Evolutionary conservation across 2,888 invertebrate genomes (phyloP).

Genomic region (Hyposoter dolosus): DNA sequence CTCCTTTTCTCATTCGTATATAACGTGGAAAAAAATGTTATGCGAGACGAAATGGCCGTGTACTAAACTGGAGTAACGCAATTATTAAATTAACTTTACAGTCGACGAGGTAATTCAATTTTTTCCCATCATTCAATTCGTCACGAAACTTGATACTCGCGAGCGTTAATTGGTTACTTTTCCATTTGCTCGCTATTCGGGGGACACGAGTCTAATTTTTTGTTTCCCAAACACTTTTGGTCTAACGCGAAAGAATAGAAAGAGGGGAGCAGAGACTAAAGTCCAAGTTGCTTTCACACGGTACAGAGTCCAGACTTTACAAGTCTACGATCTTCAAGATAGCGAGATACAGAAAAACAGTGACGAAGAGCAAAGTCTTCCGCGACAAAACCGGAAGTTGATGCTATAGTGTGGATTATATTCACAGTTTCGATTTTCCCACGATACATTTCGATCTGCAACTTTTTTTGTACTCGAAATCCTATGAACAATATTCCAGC

Average conservation of each 20-base stretch:
- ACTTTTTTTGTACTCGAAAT: neutral
- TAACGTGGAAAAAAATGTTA: neutral
- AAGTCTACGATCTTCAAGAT: neutral
- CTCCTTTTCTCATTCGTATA: neutral
- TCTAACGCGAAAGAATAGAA: neutral
- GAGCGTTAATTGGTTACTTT: slow-evolving; percentile 15
- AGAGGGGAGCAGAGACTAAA: slow-evolving; percentile 10
- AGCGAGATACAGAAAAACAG: neutral
- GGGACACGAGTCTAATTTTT: neutral
- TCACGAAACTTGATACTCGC: slow-evolving; percentile 4
- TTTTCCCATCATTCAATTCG: slow-evolving; percentile 30
- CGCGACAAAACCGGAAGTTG: neutral
- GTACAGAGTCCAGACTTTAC: slow-evolving; percentile 34
- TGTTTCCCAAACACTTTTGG: neutral
- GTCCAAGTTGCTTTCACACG: slow-evolving; percentile 59
- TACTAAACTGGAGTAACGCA: slow-evolving; percentile 31
- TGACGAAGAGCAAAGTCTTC: neutral
- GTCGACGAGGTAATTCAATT: slow-evolving; percentile 29
- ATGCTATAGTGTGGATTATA: slow-evolving; percentile 4
- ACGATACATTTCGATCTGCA: slow-evolving; percentile 33
- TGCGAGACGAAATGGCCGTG: neutral
- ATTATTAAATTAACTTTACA: slow-evolving; percentile 51
- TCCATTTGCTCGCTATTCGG: slow-evolving; percentile 2
- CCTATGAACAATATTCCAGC: neutral
- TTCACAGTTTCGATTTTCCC: slow-evolving; percentile 36